Evolutionary conservation across 1,140 invertebrate genomes (phyloP).

Genomic region (Zaprionus ghesquierei): DNA sequence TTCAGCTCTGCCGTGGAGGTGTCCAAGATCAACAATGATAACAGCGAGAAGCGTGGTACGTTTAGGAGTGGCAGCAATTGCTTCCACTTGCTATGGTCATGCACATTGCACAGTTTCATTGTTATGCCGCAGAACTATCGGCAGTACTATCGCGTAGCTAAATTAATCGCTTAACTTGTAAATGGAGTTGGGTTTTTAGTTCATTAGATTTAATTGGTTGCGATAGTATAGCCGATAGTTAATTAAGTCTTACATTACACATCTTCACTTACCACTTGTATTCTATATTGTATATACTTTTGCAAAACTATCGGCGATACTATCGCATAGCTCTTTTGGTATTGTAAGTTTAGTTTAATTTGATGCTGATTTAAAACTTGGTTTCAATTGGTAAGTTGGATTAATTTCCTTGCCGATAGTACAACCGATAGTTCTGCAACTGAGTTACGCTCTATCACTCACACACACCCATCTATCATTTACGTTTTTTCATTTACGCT

Average conservation of each 20-base stretch:
- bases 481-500: background rate
- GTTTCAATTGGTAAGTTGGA: too few species aligned
- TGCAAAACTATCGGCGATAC: background rate
- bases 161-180: background rate
- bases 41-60: constrained; percentile 75
- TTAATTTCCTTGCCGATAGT: background rate
- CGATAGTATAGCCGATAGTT: background rate
- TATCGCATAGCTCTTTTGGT: background rate
- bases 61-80: background rate
- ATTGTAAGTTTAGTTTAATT: background rate
- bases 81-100: constrained; percentile 32
- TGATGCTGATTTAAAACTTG: too few species aligned
- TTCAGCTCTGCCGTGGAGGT: constrained; percentile 90
- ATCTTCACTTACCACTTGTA: background rate
- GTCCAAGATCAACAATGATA: constrained; percentile 75
- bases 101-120: constrained; percentile 25
- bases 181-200: background rate
- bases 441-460: background rate
- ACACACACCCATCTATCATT: constrained; percentile 21
- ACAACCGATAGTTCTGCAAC: background rate
- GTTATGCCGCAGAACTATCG: background rate
- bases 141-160: background rate
- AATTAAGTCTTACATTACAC: background rate
- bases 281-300: background rate
- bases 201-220: background rate